Base-by-base conservation (phyloP, 2,888 invertebrate species). In the Prenolepis imparis region DNA sequence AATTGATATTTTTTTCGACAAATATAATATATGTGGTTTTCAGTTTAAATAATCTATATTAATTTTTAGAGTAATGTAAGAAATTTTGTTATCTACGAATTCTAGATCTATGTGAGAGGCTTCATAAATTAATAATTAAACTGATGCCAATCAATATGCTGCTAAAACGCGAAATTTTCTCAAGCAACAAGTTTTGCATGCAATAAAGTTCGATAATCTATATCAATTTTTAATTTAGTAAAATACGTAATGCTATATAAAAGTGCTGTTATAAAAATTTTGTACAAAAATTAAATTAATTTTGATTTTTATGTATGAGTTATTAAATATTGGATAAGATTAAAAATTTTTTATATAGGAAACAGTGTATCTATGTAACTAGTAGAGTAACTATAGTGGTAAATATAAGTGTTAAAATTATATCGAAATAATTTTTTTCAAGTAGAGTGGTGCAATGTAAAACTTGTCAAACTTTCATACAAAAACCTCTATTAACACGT, bases 281-380 rank as follows among this genome's bases (percentile, higher is more conserved):
- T 52, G n/a, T 52, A 52, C 8, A n/a, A 52, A n/a, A 52, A 52
- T 52, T 48, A 48, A 18, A 48, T 48, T n/a, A 52, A n/a, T 52
- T 52, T n/a, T n/a, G 2, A 52, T 52, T 52, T 52, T 52, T 8
- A n/a, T 52, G n/a, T 6, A 52, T 8, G n/a, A 52, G 2, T 52
- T n/a, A n/a, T 52, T 52, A 52, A 52, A 52, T n/a, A n/a, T 52
- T 52, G n/a, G 48, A 52, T 36, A 36, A 52, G 48, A 52, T 52
- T 52, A 18, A 18, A n/a, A 8, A n/a, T n/a, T n/a, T 52, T 8
- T n/a, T 3, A 52, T 52, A n/a, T 52, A 28, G 1, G 52, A 52
- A 52, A n/a, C 8, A 8, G n/a, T 52, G 52, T n/a, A 52, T 52
- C 0, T 48, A 48, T 48, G 18, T 48, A 32, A 32, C 28, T 36